These are phyloP conservation scores for Pagrus major DNA, from an alignment of 2,113 vertebrate genomes.

Conservation along the genomic window DNA sequence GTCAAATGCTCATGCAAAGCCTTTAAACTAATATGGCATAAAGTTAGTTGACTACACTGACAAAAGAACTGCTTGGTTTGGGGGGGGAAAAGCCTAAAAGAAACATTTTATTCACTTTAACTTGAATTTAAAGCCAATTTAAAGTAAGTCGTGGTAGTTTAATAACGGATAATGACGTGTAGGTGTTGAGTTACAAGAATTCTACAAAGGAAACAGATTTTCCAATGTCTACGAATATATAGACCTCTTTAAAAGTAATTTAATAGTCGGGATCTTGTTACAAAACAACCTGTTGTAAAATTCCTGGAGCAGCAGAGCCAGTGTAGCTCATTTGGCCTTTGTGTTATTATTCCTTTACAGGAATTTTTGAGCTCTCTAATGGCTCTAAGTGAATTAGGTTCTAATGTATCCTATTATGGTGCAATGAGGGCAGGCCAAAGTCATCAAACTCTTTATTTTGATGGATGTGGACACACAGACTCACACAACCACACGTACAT, in stretches of 20 bases:
- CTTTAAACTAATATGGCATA: not conserved
- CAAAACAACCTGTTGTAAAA: slow-evolving; percentile 50
- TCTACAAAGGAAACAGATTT: not conserved
- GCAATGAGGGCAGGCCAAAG: slow-evolving; percentile 67
- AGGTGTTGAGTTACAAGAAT: not conserved
- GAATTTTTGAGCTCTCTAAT: slow-evolving; percentile 47
- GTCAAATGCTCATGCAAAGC: slow-evolving; percentile 27
- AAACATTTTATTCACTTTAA: not conserved
- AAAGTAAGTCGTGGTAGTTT: not conserved
- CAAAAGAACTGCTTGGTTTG: not conserved
- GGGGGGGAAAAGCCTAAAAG: too few species aligned
- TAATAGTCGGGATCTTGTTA: slow-evolving; percentile 1
- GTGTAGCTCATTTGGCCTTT: slow-evolving; percentile 17
- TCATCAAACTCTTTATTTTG: slow-evolving; percentile 79
- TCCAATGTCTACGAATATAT: not conserved
- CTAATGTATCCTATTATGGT: slow-evolving; percentile 72
- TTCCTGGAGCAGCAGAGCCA: slow-evolving; percentile 8
- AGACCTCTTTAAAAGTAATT: slow-evolving; percentile 7
- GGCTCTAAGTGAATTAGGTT: slow-evolving; percentile 61
- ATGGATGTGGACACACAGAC: slow-evolving; percentile 78
- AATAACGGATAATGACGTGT: not conserved
- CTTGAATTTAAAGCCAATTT: not conserved
- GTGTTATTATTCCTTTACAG: slow-evolving; percentile 50
- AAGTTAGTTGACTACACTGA: not conserved
- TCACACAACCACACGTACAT: slow-evolving; percentile 62